Percentiles rank a stretch among this genome's conserved stretches.
Conservation (phyloP, 2,113 vertebrate genomes). For the Cheilinus undulatus region DNA sequence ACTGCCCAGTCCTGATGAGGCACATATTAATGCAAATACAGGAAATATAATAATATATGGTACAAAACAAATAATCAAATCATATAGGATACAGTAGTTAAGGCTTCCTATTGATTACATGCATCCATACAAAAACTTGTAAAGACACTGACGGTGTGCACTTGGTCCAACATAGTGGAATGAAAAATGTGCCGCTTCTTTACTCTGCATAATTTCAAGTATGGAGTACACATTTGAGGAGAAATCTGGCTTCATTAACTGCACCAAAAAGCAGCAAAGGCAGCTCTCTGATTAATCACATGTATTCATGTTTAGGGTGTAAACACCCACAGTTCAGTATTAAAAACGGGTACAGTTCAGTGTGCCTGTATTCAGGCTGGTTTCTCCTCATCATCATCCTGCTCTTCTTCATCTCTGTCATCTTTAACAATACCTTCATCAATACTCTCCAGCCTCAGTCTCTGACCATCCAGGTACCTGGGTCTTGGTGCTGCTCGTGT, state of each 20-base stretch:
- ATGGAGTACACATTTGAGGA: conserved; percentile 7
- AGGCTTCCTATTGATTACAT: conserved; percentile 64
- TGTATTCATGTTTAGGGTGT: neutral
- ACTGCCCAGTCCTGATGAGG: neutral
- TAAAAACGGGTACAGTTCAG: neutral
- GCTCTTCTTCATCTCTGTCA: conserved; percentile 65
- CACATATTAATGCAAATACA: conserved; percentile 12
- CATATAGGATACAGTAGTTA: conserved; percentile 68
- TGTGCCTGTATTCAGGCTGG: conserved; percentile 34
- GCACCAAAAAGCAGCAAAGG: neutral
- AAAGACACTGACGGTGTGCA: conserved; percentile 25
- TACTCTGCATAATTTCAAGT: conserved; percentile 54
- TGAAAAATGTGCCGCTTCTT: conserved; percentile 46
- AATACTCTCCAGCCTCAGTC: conserved; percentile 93
- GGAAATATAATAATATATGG: conserved; percentile 29
- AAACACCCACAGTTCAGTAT: neutral
- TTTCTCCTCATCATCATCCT: conserved; percentile 55
- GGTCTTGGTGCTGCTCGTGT: conserved; percentile 73
- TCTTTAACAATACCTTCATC: conserved; percentile 92
- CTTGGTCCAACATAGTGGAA: conserved; percentile 47
- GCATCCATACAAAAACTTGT: conserved; percentile 22
- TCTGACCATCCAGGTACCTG: conserved; percentile 87
- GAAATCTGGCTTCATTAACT: conserved; percentile 18
- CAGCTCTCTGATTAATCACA: conserved; percentile 1
- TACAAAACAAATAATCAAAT: conserved; percentile 18